These are phyloP conservation scores for Sebastes reedi DNA, from an alignment of 2,797 vertebrate genomes.

Conservation along the genomic window DNA sequence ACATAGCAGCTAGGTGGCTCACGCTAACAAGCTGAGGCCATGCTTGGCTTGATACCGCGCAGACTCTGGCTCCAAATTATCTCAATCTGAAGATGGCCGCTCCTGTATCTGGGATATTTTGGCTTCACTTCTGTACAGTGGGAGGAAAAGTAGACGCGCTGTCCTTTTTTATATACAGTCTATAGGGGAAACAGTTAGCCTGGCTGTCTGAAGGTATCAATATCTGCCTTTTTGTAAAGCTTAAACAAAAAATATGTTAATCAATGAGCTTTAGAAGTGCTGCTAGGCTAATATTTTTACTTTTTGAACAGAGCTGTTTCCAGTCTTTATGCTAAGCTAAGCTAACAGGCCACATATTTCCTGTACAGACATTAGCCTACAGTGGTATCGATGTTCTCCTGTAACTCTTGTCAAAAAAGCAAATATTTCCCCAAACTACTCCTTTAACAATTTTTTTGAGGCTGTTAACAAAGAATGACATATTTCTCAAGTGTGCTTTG, in stretches of 20 bases:
- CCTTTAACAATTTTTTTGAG: not conserved
- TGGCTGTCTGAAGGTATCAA: not conserved
- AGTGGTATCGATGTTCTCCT: not conserved
- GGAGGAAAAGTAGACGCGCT: too few relatives aligned
- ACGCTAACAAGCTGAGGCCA: too few relatives aligned
- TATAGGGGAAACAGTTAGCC: not conserved
- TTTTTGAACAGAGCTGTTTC: not conserved
- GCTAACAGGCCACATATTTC: not conserved
- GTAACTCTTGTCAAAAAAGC: not conserved
- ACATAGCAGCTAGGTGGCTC: too few relatives aligned
- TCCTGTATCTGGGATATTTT: too few relatives aligned
- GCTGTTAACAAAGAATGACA: not conserved
- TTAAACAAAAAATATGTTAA: not conserved
- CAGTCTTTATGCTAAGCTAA: not conserved
- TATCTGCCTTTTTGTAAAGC: not conserved
- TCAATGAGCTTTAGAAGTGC: not conserved
- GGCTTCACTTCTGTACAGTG: too few relatives aligned
- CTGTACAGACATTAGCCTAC: not conserved
- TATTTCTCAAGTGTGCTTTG: conserved; percentile 43
- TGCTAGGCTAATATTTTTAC: not conserved
- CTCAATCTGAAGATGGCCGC: too few relatives aligned
- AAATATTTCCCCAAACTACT: not conserved
- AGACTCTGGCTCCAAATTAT: too few relatives aligned
- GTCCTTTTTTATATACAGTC: too few relatives aligned
- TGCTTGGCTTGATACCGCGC: too few relatives aligned